Evolutionary conservation across 1,140 invertebrate species (phyloP).

Genomic region (Matsumurasca onukii): DNA sequence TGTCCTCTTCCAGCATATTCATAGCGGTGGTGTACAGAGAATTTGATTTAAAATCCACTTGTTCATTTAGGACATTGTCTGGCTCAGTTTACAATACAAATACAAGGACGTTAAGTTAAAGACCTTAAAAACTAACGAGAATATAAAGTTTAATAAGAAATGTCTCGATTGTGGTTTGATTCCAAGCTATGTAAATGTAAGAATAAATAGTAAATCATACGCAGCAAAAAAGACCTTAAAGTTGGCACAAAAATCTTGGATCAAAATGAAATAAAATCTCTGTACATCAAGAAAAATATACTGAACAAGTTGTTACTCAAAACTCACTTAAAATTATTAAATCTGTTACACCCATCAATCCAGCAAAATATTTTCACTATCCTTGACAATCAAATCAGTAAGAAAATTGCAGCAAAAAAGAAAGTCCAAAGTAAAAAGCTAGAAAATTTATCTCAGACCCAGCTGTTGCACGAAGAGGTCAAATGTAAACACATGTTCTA

Average conservation of each 20-base stretch:
- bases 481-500: not conserved
- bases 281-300: not conserved
- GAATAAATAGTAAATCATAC: not conserved
- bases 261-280: not conserved
- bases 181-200: not conserved
- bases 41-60: too few species aligned
- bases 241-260: not conserved
- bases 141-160: not conserved
- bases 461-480: not conserved
- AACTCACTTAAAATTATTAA: not conserved
- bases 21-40: too few species aligned
- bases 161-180: not conserved
- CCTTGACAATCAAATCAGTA: slow-evolving; percentile 4
- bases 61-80: too few species aligned
- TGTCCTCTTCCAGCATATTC: too few species aligned
- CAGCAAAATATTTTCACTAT: not conserved
- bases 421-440: slow-evolving; percentile 1
- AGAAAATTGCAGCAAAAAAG: not conserved
- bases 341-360: not conserved
- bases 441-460: not conserved
- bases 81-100: too few species aligned
- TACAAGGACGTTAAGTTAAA: not conserved
- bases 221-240: not conserved
- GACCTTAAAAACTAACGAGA: not conserved
- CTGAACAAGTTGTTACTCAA: not conserved